Conservation (phyloP, 2,113 vertebrate genomes). For the Craseonycteris thonglongyai region DNA sequence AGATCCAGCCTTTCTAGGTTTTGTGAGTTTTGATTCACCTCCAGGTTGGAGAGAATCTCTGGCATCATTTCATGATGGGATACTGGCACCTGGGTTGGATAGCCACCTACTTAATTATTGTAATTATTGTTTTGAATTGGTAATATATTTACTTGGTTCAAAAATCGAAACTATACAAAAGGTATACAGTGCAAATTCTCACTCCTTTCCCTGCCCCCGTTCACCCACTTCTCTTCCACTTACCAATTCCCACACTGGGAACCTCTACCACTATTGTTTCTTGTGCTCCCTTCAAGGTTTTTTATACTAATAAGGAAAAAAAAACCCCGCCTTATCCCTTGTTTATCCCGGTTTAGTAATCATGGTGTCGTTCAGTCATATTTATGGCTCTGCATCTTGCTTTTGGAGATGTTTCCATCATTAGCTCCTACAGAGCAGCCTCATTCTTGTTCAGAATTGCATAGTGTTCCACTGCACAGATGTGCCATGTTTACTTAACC, state of each 20-base stretch:
- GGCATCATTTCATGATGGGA: background rate
- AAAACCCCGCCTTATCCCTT: background rate
- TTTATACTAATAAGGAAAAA: constrained; percentile 9
- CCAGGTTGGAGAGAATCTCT: background rate
- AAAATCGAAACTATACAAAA: constrained; percentile 12
- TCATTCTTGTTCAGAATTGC: background rate
- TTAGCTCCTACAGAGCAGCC: background rate
- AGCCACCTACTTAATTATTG: background rate
- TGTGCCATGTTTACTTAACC: background rate
- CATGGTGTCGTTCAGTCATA: background rate
- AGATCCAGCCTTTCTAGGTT: background rate
- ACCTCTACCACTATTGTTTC: background rate
- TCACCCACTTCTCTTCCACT: background rate
- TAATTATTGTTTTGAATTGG: background rate
- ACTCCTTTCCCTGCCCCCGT: background rate
- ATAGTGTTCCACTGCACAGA: background rate
- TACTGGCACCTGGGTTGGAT: background rate
- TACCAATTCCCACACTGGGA: background rate
- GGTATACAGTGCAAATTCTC: background rate
- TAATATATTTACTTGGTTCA: background rate
- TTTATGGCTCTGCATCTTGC: background rate
- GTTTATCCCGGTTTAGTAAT: background rate
- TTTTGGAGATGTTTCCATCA: background rate
- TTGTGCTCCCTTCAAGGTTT: background rate
- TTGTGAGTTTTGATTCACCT: background rate